phyloP scores from a whole-genome alignment of 2,797 vertebrate genomes.

The Alectoris magna region DNA sequence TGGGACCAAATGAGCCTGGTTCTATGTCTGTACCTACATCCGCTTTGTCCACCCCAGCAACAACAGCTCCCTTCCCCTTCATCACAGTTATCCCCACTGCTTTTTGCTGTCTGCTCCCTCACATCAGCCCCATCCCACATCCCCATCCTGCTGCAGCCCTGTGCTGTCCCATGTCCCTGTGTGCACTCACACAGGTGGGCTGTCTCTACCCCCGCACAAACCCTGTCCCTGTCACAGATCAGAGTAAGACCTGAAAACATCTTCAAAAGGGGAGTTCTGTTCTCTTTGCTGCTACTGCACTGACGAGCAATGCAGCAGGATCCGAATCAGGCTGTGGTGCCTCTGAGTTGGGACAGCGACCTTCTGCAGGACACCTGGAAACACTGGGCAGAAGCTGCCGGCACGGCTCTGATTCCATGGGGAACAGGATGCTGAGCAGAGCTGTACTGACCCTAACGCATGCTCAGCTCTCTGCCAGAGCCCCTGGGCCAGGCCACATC shows the following conservation, averaged over 20 bases:
- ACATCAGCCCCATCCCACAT: background rate
- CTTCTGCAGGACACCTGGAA: background rate
- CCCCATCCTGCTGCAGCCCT: background rate
- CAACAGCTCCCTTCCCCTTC: background rate
- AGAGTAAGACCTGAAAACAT: background rate
- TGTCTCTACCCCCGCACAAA: background rate
- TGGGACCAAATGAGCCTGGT: background rate
- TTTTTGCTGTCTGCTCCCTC: background rate
- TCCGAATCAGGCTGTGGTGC: background rate
- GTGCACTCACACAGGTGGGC: no score
- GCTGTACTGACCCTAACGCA: background rate
- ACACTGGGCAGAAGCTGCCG: background rate
- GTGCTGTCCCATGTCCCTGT: background rate
- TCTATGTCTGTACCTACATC: background rate
- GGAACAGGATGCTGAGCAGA: background rate
- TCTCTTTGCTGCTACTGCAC: no score
- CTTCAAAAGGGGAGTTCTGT: background rate
- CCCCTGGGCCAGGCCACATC: no score
- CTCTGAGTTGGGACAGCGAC: background rate
- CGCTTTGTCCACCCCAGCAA: background rate
- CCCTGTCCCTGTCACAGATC: no score
- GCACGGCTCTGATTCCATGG: background rate
- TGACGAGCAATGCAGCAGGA: background rate
- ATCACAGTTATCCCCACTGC: background rate
- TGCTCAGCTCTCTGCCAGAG: background rate